phyloP scores from a whole-genome alignment of 2,888 invertebrate genomes.

The Syritta pipiens region DNA sequence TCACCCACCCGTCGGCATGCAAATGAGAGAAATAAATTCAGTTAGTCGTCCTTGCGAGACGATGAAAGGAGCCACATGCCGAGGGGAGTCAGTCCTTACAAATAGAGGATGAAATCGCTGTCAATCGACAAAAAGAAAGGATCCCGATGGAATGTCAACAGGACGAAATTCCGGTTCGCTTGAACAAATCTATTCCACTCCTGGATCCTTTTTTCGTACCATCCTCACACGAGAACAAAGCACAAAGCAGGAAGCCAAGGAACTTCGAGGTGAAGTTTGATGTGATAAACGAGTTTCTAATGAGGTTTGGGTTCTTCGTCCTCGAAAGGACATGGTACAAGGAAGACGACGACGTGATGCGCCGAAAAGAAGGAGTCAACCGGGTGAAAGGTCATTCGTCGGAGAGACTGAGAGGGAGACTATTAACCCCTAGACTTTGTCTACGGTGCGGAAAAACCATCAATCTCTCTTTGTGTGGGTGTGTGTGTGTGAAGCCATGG shows the following conservation, averaged over 20 bases:
- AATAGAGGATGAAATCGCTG: neutral
- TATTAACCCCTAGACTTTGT: slow-evolving; percentile 22
- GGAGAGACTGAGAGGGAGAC: slow-evolving; percentile 10
- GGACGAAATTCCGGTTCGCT: neutral
- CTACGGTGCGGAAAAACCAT: slow-evolving; percentile 16
- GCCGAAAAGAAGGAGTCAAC: neutral
- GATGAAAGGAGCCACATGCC: neutral
- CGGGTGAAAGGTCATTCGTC: slow-evolving; percentile 11
- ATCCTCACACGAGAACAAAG: neutral
- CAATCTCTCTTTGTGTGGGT: slow-evolving; percentile 23
- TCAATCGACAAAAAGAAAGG: neutral
- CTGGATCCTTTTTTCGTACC: neutral
- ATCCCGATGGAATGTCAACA: neutral
- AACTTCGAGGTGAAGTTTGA: slow-evolving; percentile 5
- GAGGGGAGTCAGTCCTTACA: neutral
- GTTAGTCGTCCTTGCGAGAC: slow-evolving; percentile 33
- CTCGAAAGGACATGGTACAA: neutral
- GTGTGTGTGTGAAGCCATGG: slow-evolving; percentile 14
- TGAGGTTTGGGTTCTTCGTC: slow-evolving; percentile 1
- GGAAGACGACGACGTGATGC: neutral
- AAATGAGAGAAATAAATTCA: slow-evolving; percentile 40
- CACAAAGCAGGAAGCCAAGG: slow-evolving; percentile 1
- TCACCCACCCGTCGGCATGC: slow-evolving; percentile 24
- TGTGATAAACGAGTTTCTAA: slow-evolving; percentile 20
- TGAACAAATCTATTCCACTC: neutral